Evolutionary conservation across 2,113 vertebrate species (phyloP), one percentile per base, ranked within the genome.

Genomic region (Gambusia holbrooki): DNA sequence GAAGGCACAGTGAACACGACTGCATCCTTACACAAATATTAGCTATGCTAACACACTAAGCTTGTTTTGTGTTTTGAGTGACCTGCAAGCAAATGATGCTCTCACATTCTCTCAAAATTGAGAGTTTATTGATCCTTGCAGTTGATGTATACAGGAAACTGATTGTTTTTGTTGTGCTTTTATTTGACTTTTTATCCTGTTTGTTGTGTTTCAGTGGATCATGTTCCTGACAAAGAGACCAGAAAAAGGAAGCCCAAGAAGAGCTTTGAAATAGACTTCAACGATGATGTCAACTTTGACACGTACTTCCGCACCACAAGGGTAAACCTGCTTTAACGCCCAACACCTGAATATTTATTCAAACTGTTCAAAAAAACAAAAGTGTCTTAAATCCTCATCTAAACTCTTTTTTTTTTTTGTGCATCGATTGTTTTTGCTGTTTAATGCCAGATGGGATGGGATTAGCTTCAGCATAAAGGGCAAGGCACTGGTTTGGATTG

Each of bases 251-350:
- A 79, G 3, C 58, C 90, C 9, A 97, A 94, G 90, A 96, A 96
- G 77, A 82, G 66, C 0, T 96, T 97, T 71, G 93, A 97, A 86
- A 90, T 98, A 0, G 89, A 96, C 89, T 98, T 98, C 88, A 93
- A 92, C 1, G 95, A 95, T 1, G 94, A 97, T 4, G 72, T 96
- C 64, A 93, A 97, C 87, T 97, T 99, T 69, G 85, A 95, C 42
- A 70, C 60, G 0, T 83, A 94, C 85, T 98, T 98, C 92, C 85
- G 80, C 62, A 94, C 94, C 82, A 95, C 96, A 42, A 96, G 94
- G 94, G 97, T 98, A 91, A 62, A 89, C n/a, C 1, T 58, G 1
- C 58, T 3, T 19, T 48, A 48, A 48, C 17, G 17, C 45, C 45
- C 14, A 19, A 17, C 15, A 48, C 15, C 22, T 58, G 51, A 9